Conservation (phyloP, 2,113 vertebrate genomes). For the Isichthys henryi region DNA sequence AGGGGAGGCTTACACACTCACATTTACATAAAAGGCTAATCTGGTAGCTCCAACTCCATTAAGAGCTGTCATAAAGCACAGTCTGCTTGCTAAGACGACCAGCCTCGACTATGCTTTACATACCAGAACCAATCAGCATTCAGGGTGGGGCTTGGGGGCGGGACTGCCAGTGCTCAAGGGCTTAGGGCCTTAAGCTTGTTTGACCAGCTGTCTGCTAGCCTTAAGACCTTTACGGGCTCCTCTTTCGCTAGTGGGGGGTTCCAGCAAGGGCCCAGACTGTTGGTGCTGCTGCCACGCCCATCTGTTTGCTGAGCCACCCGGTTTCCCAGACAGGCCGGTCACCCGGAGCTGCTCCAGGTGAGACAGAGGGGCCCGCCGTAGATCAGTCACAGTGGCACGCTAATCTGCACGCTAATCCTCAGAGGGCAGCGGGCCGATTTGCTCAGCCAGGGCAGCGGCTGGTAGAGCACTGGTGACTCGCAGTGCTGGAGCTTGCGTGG, state of each 20-base stretch:
- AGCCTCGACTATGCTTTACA: neutral
- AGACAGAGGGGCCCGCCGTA: neutral
- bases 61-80: neutral
- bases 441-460: neutral
- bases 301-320: neutral
- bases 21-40: neutral
- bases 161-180: neutral
- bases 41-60: neutral
- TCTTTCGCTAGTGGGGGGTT: neutral
- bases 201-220: slow-evolving; percentile 9
- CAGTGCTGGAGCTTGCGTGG: neutral
- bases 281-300: neutral
- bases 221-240: neutral
- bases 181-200: slow-evolving; percentile 2
- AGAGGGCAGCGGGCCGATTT: neutral
- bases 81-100: neutral
- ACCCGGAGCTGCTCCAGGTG: neutral
- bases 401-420: neutral
- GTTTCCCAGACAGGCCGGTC: neutral
- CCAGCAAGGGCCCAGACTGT: neutral
- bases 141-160: neutral
- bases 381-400: neutral
- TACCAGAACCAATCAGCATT: neutral
- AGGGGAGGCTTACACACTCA: neutral
- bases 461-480: neutral